Evolutionary conservation across 1,140 invertebrate species (phyloP), one percentile per base, ranked within the genome.

Genomic region (Drosophila tani): DNA sequence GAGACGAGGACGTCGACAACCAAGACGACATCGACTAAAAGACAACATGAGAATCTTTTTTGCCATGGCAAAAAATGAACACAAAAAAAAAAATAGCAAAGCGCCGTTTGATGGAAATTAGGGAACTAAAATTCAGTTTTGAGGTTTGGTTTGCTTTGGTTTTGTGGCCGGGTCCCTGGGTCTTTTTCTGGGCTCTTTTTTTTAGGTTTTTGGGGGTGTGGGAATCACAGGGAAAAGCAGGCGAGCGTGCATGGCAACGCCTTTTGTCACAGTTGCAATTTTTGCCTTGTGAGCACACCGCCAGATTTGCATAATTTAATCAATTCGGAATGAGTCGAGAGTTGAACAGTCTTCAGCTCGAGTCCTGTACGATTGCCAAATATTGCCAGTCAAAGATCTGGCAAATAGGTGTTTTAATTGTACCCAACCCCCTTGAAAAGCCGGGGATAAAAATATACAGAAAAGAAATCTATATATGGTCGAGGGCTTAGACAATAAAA

Each of bases 271-370:
- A 82, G 86, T 88, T 87, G 63, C 73, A 67, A 74, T 50, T 66
- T 57, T 79, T 63, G 21, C 58, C 47, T 62, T 41, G 45, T 63
- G 51, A 50, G 51, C 41, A 53, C 53, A 66, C 64, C 74, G 84
- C 59, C 53, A 46, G 71, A 91, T 91, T 91, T 91, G 82, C 87
- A 91, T 91, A 91, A 91, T 85, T 91, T 91, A 91, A 91, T 91
- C 87, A 87, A 91, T 91, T 90, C 85, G 87, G 82, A 86, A 91
- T 91, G 77, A 86, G 85, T 68, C 70, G 88, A 88, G 84, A 90
- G 82, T 82, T 90, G 81, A 80, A 80, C 79, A 83, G 76, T 64
- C 24, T 81, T 58, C 63, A 62, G 57, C 45, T 32, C 64, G 63
- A 85, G 69, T 73, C 67, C 82, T 69, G 74, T 5, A 12, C 29